Base-by-base conservation (phyloP, 2,888 invertebrate genomes). In the Parnassius smintheus region DNA sequence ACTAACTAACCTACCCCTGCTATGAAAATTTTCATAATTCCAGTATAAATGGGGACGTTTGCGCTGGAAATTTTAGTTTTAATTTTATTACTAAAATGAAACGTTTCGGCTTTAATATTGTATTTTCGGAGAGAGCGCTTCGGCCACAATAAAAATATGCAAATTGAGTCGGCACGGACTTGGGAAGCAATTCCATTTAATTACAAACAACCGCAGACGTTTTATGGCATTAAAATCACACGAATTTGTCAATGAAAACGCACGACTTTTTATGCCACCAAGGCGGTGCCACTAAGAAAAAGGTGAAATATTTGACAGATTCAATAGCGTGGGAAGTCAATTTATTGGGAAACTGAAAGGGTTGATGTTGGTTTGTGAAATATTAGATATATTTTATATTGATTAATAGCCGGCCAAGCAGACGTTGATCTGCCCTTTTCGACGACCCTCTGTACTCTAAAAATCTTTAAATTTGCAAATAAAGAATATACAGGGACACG, bases 111-210 rank as follows among this genome's bases (percentile, higher is more conserved):
- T 68, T 68, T 65, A 68, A 68, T 66, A 67, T 66, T 61, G 65
- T 65, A 67, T 67, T 50, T 55, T 52, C 53, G 62, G 59, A 48
- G 58, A 52, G 64, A 62, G 65, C 56, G 52, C 57, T 46, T 57
- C 64, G 64, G 65, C 66, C 69, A 73, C 72, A 74, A 72, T 76
- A 76, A 78, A 78, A 80, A 79, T 80, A 81, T 79, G 80, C 72
- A 76, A 81, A 78, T 77, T 65, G 72, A 68, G 64, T 66, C 69
- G 68, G 68, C 65, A 53, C 54, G 51, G 69, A 68, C 63, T 65
- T 65, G 70, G 75, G 74, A 76, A 73, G 71, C 72, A 70, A 74
- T 80, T 81, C 68, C 71, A 72, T 75, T 77, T 80, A 80, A 81
- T 81, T 80, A 78, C 76, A 68, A 73, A 65, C 68, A 68, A 66